Evolutionary conservation across 1,140 invertebrate genomes (phyloP).

Genomic region (Lordiphosa stackelbergi): DNA sequence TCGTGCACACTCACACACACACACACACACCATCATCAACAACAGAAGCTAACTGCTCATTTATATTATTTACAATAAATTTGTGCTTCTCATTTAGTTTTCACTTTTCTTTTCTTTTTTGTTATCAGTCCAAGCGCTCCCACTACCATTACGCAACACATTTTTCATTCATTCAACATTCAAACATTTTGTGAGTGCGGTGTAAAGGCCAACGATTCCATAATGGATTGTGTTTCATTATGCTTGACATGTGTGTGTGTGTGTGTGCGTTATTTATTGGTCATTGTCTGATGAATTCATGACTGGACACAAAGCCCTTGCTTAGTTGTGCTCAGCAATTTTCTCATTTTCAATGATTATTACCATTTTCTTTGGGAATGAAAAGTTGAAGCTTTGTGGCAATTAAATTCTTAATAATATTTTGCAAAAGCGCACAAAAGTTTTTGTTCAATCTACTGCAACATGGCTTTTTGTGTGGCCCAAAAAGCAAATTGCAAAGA

Average conservation of each 20-base stretch:
- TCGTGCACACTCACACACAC: not conserved
- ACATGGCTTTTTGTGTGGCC: slow-evolving; percentile 7
- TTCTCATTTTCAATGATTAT: slow-evolving; percentile 21
- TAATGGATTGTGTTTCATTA: slow-evolving; percentile 52
- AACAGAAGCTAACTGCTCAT: slow-evolving; percentile 17
- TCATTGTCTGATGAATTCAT: slow-evolving; percentile 41
- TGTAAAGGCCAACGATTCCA: slow-evolving; percentile 27
- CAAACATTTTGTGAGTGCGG: slow-evolving; percentile 1
- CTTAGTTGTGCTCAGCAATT: slow-evolving; percentile 3
- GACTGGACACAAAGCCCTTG: slow-evolving; percentile 30
- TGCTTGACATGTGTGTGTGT: slow-evolving; percentile 21
- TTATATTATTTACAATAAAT: slow-evolving; percentile 57
- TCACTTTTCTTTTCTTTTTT: slow-evolving; percentile 45
- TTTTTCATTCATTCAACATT: slow-evolving; percentile 23
- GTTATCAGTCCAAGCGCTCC: slow-evolving; percentile 22
- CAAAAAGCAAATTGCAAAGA: not conserved
- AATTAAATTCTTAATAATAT: slow-evolving; percentile 62
- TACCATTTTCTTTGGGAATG: slow-evolving; percentile 20
- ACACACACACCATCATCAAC: not conserved
- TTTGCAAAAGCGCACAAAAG: slow-evolving; percentile 40
- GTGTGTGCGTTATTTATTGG: slow-evolving; percentile 29
- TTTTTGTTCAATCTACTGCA: slow-evolving; percentile 22
- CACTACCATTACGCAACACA: slow-evolving; percentile 48
- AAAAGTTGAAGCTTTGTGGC: slow-evolving; percentile 28
- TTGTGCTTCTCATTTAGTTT: slow-evolving; percentile 60